A percentile compares a stretch with the other conserved stretches of the same genome.
Conservation (phyloP, 2,888 invertebrate species). For the Ceriagrion tenellum region DNA sequence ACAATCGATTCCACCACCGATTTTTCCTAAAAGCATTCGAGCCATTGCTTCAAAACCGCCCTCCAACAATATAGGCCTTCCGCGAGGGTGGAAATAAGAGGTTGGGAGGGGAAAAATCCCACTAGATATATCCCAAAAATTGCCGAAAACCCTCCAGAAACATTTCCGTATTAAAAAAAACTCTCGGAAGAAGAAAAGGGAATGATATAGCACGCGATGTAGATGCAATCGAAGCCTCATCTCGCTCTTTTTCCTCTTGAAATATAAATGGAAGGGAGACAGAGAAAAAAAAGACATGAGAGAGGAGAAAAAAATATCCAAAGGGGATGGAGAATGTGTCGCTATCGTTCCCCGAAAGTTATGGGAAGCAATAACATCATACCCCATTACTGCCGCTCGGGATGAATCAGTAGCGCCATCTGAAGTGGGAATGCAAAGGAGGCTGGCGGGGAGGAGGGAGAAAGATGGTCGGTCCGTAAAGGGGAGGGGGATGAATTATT, state of each 20-base stretch:
- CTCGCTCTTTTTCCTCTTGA: neutral
- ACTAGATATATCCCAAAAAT: neutral
- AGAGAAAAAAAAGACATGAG: neutral
- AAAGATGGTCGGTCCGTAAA: neutral
- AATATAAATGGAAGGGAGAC: neutral
- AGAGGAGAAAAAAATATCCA: neutral
- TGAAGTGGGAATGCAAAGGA: slow-evolving; percentile 14
- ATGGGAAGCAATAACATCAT: slow-evolving; percentile 63
- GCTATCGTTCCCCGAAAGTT: slow-evolving; percentile 29
- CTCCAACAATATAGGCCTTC: neutral
- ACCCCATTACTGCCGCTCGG: slow-evolving; percentile 25
- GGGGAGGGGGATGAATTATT: neutral
- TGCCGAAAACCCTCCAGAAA: neutral
- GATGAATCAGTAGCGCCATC: slow-evolving; percentile 44
- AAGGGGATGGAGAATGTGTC: neutral
- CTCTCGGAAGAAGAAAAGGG: neutral
- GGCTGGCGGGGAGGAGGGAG: neutral
- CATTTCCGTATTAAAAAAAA: neutral
- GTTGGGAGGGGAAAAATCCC: neutral
- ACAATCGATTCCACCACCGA: neutral
- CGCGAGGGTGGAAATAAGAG: neutral
- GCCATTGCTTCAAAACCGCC: neutral
- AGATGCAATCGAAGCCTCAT: neutral
- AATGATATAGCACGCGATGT: neutral
- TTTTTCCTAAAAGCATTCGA: neutral